Evolutionary conservation across 2,113 vertebrate species (phyloP).

Genomic region (Pedetes capensis): DNA sequence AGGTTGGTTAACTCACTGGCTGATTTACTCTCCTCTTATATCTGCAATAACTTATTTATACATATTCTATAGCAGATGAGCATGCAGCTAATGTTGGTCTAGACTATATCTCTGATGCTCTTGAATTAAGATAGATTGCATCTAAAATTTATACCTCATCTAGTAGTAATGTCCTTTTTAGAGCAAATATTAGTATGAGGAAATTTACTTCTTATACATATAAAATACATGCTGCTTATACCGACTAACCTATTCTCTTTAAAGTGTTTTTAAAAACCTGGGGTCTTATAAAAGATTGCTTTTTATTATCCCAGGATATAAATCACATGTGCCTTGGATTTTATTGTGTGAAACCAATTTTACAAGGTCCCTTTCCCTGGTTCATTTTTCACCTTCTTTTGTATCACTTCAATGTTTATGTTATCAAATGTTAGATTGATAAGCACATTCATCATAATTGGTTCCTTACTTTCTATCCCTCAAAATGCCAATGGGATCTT

Average conservation of each 20-base stretch:
- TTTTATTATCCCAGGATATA: constrained; percentile 41
- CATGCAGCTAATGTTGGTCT: neutral
- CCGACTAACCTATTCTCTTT: constrained; percentile 21
- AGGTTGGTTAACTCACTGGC: neutral
- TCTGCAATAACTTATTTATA: neutral
- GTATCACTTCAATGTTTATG: constrained; percentile 12
- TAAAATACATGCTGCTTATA: neutral
- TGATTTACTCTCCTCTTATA: neutral
- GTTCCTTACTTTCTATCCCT: constrained; percentile 24
- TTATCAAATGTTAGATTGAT: constrained; percentile 43
- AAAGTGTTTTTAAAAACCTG: neutral
- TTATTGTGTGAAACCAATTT: constrained; percentile 52
- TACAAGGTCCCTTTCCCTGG: constrained; percentile 8
- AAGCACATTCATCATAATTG: constrained; percentile 55
- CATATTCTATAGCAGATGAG: neutral
- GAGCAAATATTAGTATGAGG: neutral
- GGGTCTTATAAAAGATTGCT: neutral
- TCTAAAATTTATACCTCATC: neutral
- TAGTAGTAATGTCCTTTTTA: neutral
- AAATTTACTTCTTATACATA: constrained; percentile 10
- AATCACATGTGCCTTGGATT: constrained; percentile 51
- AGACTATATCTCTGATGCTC: neutral
- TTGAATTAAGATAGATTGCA: neutral
- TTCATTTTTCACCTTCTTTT: constrained; percentile 57
- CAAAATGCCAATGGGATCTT: constrained; percentile 39